Conservation (phyloP, 64 coral and sea anemone species). For the Stichodactyla helianthus region DNA sequence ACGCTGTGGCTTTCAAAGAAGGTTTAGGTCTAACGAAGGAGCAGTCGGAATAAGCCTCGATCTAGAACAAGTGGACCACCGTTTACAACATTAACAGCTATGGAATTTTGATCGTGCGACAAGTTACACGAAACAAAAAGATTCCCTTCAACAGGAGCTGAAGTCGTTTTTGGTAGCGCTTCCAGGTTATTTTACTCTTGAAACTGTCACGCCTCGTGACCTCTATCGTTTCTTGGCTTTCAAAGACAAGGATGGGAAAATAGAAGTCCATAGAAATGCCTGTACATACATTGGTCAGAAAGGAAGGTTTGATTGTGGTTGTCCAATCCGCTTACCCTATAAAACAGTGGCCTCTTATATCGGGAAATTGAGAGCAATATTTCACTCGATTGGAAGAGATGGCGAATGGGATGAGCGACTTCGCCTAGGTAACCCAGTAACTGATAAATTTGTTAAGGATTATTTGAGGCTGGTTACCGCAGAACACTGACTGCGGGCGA, state of each 20-base stretch:
- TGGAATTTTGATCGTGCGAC: conserved; percentile 38
- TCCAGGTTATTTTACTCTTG: neutral
- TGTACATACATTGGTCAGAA: conserved; percentile 27
- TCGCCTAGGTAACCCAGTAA: too few relatives aligned
- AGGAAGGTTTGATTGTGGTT: conserved; percentile 8
- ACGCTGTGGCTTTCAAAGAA: neutral
- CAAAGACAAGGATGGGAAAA: conserved; percentile 38
- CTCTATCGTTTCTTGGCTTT: too few relatives aligned
- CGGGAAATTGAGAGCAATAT: too few relatives aligned
- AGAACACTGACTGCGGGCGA: conserved; percentile 33
- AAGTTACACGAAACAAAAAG: conserved; percentile 30
- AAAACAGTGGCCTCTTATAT: too few relatives aligned
- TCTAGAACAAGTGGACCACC: neutral
- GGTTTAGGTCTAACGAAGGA: neutral
- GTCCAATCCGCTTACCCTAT: too few relatives aligned
- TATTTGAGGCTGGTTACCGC: conserved; percentile 25
- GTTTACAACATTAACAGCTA: conserved; percentile 19
- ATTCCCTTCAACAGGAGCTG: neutral
- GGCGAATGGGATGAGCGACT: too few relatives aligned
- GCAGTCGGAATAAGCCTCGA: neutral
- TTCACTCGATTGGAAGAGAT: conserved; percentile 19
- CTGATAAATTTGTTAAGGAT: conserved; percentile 24
- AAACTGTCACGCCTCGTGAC: conserved; percentile 27
- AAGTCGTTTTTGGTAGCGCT: conserved; percentile 15
- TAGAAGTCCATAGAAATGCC: conserved; percentile 13